Percentiles rank a stretch among this genome's conserved stretches.
These are phyloP conservation scores for Kryptolebias ocellatus DNA, from an alignment of 2,797 vertebrate species.

Conservation along the genomic window DNA sequence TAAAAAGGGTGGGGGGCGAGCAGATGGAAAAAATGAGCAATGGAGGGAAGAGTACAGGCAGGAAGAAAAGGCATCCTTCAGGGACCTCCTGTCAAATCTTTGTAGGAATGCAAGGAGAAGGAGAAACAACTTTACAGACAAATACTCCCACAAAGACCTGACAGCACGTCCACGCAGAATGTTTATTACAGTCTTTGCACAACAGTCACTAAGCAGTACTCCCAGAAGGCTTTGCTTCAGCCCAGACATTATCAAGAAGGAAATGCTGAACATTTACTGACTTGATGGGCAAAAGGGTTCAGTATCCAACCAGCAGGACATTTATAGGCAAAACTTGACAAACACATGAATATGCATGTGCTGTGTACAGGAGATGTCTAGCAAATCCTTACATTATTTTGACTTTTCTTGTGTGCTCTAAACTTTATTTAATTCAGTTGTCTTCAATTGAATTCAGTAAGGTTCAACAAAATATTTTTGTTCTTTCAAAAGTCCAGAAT, in stretches of 20 bases:
- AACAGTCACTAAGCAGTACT: conserved; percentile 56
- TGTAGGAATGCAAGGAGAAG: conserved; percentile 80
- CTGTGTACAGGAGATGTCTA: background rate
- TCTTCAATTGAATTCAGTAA: no score
- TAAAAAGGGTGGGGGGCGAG: conserved; percentile 26
- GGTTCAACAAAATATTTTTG: no score
- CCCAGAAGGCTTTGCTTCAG: conserved; percentile 57
- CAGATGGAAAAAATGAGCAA: conserved; percentile 27
- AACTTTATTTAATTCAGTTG: no score
- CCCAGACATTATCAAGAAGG: conserved; percentile 54
- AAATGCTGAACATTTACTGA: conserved; percentile 37
- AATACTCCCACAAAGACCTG: conserved; percentile 18
- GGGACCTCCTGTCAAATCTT: conserved; percentile 86
- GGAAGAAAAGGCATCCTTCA: conserved; percentile 53
- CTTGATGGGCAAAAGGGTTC: conserved; percentile 37
- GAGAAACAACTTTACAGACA: conserved; percentile 75
- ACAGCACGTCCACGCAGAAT: conserved; percentile 56
- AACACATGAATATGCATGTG: background rate
- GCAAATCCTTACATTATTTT: background rate
- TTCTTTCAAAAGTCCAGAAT: no score
- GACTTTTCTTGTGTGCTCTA: no score
- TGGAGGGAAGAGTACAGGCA: conserved; percentile 22
- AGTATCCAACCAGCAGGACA: conserved; percentile 38
- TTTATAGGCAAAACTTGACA: conserved; percentile 27
- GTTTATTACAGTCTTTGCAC: conserved; percentile 59